Conservation (phyloP, 2,888 invertebrate species). For the Zaprionus bogoriensis region DNA sequence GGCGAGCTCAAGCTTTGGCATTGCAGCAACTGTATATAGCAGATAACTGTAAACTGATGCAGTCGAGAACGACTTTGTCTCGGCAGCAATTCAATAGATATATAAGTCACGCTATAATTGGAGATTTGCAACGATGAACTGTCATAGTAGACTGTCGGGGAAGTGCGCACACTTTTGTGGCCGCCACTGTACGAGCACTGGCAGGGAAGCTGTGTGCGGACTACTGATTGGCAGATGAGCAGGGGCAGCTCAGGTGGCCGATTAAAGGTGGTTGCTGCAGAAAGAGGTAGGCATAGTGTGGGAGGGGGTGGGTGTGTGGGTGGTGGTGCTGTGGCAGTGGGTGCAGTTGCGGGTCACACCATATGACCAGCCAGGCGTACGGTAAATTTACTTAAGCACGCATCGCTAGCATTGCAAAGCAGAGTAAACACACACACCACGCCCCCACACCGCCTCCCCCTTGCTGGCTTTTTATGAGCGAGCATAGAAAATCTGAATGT, state of each 20-base stretch:
- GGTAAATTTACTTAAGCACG: slow-evolving; percentile 54
- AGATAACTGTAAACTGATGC: background rate
- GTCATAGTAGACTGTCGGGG: too few relatives aligned
- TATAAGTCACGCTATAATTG: background rate
- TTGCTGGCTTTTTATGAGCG: slow-evolving; percentile 1
- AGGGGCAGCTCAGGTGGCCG: background rate
- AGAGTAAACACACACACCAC: background rate
- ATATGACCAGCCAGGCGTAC: slow-evolving; percentile 32
- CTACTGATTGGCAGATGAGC: slow-evolving; percentile 31
- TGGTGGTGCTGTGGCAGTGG: background rate
- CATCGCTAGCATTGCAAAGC: slow-evolving; percentile 40
- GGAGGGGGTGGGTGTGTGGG: background rate
- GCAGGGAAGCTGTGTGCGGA: slow-evolving; percentile 5
- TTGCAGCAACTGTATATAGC: background rate
- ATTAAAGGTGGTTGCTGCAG: background rate
- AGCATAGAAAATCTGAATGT: background rate
- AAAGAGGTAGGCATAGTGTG: background rate
- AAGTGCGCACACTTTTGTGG: slow-evolving; percentile 1
- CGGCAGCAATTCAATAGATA: background rate
- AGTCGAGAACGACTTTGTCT: too few relatives aligned
- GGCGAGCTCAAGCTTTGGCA: background rate
- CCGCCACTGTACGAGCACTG: slow-evolving; percentile 30
- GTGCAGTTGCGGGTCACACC: slow-evolving; percentile 4
- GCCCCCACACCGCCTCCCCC: background rate
- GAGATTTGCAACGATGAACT: too few relatives aligned